A percentile compares a stretch with the other conserved stretches of the same genome.
These are phyloP conservation scores for Paraplagusia blochii DNA, from an alignment of 2,113 vertebrate genomes.

Conservation along the genomic window DNA sequence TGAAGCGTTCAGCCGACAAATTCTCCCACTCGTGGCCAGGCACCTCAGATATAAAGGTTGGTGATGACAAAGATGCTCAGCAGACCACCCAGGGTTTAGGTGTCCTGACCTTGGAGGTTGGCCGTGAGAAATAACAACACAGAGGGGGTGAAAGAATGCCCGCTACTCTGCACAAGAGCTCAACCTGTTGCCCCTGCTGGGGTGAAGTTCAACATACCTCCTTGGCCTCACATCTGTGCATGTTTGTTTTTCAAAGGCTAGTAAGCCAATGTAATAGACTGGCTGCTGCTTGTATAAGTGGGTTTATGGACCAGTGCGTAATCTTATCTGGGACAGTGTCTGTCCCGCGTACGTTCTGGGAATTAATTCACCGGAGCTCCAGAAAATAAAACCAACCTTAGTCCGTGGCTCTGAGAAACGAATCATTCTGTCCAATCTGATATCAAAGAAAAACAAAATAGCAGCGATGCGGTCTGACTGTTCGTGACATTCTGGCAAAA, in stretches of 20 bases:
- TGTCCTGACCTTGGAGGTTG: slow-evolving; percentile 73
- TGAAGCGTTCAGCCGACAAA: slow-evolving; percentile 69
- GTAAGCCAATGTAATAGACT: slow-evolving; percentile 27
- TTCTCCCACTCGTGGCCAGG: slow-evolving; percentile 43
- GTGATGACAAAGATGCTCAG: slow-evolving; percentile 74
- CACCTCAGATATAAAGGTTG: slow-evolving; percentile 42
- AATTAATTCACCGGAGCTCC: slow-evolving; percentile 31
- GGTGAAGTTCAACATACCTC: slow-evolving; percentile 54
- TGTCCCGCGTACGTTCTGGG: slow-evolving; percentile 27
- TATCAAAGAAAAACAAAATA: slow-evolving; percentile 77
- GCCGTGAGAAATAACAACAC: slow-evolving; percentile 69
- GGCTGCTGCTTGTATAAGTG: background rate
- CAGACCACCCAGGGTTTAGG: slow-evolving; percentile 67
- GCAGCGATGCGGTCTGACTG: slow-evolving; percentile 72
- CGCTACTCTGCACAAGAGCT: slow-evolving; percentile 49
- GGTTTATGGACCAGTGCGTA: background rate
- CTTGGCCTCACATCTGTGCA: slow-evolving; percentile 16
- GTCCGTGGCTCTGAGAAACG: slow-evolving; percentile 56
- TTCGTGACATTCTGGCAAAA: slow-evolving; percentile 73
- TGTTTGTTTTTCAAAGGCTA: slow-evolving; percentile 44
- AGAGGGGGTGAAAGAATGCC: slow-evolving; percentile 53
- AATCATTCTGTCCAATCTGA: slow-evolving; percentile 68
- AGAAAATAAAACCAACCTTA: slow-evolving; percentile 41
- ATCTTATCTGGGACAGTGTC: slow-evolving; percentile 4
- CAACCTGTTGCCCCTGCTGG: slow-evolving; percentile 43